phyloP scores from a whole-genome alignment of 2,113 vertebrate genomes.

The Isurus oxyrinchus region DNA sequence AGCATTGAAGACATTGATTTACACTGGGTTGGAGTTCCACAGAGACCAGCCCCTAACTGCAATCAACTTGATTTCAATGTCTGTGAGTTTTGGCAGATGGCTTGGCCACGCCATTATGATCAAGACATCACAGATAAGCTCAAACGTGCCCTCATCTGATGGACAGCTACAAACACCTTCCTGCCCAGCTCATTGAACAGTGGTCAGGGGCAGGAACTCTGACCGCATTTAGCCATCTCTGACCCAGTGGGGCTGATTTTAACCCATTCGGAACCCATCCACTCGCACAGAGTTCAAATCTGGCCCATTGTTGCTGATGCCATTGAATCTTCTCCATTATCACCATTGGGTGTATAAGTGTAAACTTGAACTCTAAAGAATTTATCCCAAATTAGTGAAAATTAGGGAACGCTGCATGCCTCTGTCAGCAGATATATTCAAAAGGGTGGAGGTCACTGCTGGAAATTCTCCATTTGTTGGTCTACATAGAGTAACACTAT shows the following conservation, averaged over 20 bases:
- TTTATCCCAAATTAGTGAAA: neutral
- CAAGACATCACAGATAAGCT: neutral
- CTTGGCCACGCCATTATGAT: neutral
- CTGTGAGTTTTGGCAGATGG: neutral
- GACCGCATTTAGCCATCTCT: neutral
- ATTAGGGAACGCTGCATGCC: too few species aligned
- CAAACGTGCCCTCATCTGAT: neutral
- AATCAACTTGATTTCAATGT: neutral
- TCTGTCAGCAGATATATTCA: neutral
- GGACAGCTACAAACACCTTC: neutral
- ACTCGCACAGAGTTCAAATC: neutral
- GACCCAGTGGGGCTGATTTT: neutral
- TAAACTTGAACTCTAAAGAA: neutral
- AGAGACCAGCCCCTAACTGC: too few species aligned
- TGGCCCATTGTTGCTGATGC: neutral
- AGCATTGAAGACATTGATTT: neutral
- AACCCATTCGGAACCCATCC: neutral
- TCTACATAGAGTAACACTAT: constrained; percentile 46
- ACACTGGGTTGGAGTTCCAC: neutral
- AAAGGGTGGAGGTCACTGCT: constrained; percentile 43
- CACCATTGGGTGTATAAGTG: neutral
- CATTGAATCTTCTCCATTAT: neutral
- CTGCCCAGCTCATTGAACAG: neutral
- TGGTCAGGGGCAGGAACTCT: neutral
- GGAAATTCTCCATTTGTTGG: constrained; percentile 41